Conservation (phyloP, 2,888 invertebrate genomes). For the Aelia acuminata region DNA sequence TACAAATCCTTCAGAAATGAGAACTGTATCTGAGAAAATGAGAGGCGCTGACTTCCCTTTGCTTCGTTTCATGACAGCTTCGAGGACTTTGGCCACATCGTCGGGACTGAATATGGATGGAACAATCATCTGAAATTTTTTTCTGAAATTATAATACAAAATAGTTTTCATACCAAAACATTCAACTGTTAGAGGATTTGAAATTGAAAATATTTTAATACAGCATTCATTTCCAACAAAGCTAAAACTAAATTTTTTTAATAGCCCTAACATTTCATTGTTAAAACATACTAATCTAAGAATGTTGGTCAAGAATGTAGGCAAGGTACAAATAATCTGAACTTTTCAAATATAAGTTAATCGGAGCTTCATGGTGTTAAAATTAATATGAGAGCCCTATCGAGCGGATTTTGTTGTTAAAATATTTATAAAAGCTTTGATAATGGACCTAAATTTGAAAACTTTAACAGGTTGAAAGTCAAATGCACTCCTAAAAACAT, state of each 20-base stretch:
- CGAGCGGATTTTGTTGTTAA: too few species aligned
- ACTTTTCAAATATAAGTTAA: too few species aligned
- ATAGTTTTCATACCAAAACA: slow-evolving; percentile 21
- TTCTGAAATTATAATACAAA: slow-evolving; percentile 57
- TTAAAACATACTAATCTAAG: too few species aligned
- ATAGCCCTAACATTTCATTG: background rate
- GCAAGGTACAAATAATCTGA: too few species aligned
- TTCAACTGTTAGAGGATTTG: background rate
- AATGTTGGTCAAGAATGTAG: too few species aligned
- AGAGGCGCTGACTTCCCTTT: slow-evolving; percentile 71
- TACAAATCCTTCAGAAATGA: slow-evolving; percentile 76
- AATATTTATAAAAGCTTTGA: too few species aligned
- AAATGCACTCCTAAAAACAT: too few species aligned
- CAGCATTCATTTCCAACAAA: background rate
- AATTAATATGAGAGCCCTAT: too few species aligned
- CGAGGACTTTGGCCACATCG: slow-evolving; percentile 83
- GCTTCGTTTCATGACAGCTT: slow-evolving; percentile 75
- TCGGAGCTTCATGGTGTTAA: too few species aligned
- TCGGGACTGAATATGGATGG: slow-evolving; percentile 85
- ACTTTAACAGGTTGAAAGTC: too few species aligned
- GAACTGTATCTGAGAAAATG: slow-evolving; percentile 73
- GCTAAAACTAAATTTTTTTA: background rate
- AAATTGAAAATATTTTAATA: background rate
- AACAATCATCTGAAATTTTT: slow-evolving; percentile 75
- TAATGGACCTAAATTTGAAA: too few species aligned